Base-by-base conservation (phyloP, 2,888 invertebrate genomes). In the Drosophila gaucha region DNA sequence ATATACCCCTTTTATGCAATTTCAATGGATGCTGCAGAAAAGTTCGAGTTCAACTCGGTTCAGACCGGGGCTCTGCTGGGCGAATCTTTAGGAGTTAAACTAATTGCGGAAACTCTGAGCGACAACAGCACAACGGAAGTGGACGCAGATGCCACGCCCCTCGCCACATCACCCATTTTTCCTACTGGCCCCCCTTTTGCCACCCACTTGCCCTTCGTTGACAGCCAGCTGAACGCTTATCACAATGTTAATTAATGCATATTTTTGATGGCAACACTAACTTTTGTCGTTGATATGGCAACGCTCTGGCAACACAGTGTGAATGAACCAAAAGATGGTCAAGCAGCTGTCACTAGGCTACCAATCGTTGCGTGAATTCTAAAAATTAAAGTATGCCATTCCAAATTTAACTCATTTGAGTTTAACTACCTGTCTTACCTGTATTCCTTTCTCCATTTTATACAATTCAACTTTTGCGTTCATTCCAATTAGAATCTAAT, bases 241-340 rank as follows among this genome's bases (percentile, higher is more conserved):
- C 56, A 67, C 83, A 75, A 66, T 80, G 80, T 73, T 79, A 79
- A 79, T 83, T 79, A 79, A 76, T 85, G 86, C 62, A 60, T 59
- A 74, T 64, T 74, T 76, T 67, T 44, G 52, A 60, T 44, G 44
- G 26, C 41, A n/a, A 36, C 47, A 55, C 44, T n/a, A 69, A 62
- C 65, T 56, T 52, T 59, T 56, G 4, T 6, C 39, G 60, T 62
- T 64, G 44, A 22, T 62, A 69, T 43, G 74, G 58, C 60, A 65
- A 65, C 69, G 30, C 35, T 4, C 18, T 36, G 22, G 12, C 54
- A 41, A n/a, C 44, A 3, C 28, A 22, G 9, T 6, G 18, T 9
- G 14, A n/a, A 24, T 9, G 2, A 41, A 41, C 10, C 28, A 30
- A 44, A 12, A 5, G 20, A 46, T 35, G 63, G 62, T 54, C 68